Percentiles rank a stretch among this genome's conserved stretches.
Conservation (phyloP, 1,140 invertebrate genomes). For the Zeugodacus cucurbitae region DNA sequence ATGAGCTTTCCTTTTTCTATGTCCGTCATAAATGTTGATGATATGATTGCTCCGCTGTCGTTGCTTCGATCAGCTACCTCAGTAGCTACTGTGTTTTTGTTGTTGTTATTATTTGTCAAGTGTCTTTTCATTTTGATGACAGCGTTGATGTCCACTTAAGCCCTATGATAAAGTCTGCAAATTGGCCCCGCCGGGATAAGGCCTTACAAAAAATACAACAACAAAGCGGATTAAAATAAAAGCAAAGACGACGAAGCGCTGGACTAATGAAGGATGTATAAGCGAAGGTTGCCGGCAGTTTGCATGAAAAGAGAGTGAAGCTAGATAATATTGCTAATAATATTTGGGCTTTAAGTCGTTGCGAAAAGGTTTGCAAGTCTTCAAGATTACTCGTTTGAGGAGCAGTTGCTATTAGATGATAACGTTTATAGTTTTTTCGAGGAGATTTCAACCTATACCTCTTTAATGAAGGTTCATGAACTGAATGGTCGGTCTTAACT, state of each 20-base stretch:
- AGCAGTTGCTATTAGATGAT: too few species aligned
- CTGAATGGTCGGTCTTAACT: too few species aligned
- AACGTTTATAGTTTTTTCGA: too few species aligned
- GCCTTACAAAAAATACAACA: neutral
- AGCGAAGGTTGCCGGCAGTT: neutral
- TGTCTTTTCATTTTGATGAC: constrained; percentile 10
- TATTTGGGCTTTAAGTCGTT: too few species aligned
- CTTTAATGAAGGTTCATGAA: too few species aligned
- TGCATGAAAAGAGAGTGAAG: too few species aligned
- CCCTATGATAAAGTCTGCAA: constrained; percentile 16
- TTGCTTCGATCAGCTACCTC: neutral
- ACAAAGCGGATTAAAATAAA: neutral
- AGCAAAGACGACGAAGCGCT: neutral
- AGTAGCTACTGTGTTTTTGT: neutral
- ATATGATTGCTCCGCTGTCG: neutral
- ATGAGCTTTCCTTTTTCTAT: neutral
- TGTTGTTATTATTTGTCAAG: neutral
- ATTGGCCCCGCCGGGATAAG: constrained; percentile 23
- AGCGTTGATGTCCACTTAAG: constrained; percentile 32
- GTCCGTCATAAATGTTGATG: neutral
- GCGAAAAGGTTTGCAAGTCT: too few species aligned
- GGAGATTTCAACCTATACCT: too few species aligned
- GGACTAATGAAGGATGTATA: neutral
- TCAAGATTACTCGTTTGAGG: too few species aligned
- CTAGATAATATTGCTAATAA: too few species aligned